Evolutionary conservation across 1,140 invertebrate genomes (phyloP), one percentile per base, ranked within the genome.

Genomic region (Brachystomella parvula): DNA sequence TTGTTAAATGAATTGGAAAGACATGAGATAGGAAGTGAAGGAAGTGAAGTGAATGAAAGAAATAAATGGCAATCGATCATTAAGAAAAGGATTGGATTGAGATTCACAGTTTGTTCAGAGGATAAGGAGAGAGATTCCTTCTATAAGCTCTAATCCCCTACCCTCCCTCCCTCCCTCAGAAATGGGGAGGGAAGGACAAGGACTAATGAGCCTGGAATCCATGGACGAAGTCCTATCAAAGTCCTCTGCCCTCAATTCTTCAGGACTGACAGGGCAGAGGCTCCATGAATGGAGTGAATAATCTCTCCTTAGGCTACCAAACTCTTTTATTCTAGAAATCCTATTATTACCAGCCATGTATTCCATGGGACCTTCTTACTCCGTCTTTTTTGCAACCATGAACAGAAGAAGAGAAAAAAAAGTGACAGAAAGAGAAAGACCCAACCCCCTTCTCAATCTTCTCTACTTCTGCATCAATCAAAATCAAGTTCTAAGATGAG

Each of bases 1-100:
- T 53, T 53, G 49, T 53, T 53, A 53, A 53, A 53, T 53, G 49
- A 53, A 53, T 53, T 53, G 49, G 49, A 53, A 53, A 53, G 49
- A 53, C 49, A 53, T 53, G 49, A 53, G 49, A 53, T 53, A 53
- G 49, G 35, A 39, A 6, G 35, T 9, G 49, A 26, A 53, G 49
- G 49, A 15, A 19, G 49, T 15, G 49, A 53, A 53, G 49, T 53
- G 49, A 53, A 53, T 53, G 49, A 53, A 53, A 53, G 21, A 24
- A 53, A 53, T 53, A 53, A 53, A n/a, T 19, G 12, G 49, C 49
- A 53, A 53, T 53, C 49, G 49, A 53, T 53, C 49, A 53, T 53
- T 53, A 53, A 24, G 24, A n/a, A n/a, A 6, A 26, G 49, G 49
- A 53, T 53, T 53, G 49, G 49, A 53, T 53, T 19, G 6, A 53